A percentile compares a stretch with the other conserved stretches of the same genome.
Evolutionary conservation across 2,797 vertebrate genomes (phyloP).

Genomic region (Cynodonichthys magdalenae): DNA sequence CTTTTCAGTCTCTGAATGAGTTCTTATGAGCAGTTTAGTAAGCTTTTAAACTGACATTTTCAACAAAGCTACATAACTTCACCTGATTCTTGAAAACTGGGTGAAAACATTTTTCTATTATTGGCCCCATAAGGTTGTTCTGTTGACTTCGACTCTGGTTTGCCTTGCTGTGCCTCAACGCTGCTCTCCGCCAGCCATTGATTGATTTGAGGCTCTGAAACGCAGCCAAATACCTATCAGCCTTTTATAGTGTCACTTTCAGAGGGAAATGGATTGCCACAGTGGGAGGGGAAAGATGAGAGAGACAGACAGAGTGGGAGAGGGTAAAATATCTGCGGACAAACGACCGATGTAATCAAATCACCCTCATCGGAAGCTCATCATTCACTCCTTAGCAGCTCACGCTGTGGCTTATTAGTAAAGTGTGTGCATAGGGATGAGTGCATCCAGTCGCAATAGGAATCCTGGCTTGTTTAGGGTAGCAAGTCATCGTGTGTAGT

Average conservation of each 20-base stretch:
- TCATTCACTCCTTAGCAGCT: conserved; percentile 58
- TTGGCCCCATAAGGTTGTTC: conserved; percentile 7
- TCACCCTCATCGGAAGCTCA: conserved; percentile 62
- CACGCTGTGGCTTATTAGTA: conserved; percentile 42
- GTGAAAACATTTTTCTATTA: not conserved
- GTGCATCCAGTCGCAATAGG: conserved; percentile 28
- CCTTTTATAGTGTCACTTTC: conserved; percentile 74
- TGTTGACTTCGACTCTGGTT: conserved; percentile 39
- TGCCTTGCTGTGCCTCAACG: conserved; percentile 22
- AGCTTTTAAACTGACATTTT: conserved; percentile 9
- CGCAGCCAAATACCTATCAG: conserved; percentile 66
- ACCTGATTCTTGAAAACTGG: not conserved
- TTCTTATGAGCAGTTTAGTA: conserved; percentile 3
- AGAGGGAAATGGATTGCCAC: conserved; percentile 62
- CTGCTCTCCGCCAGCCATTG: conserved; percentile 53
- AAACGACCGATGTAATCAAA: conserved; percentile 64
- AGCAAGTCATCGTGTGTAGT: conserved; percentile 7
- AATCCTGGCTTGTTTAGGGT: conserved; percentile 14
- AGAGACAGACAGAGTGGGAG: conserved; percentile 27
- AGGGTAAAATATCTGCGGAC: conserved; percentile 59
- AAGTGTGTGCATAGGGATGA: conserved; percentile 10
- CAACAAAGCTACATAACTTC: conserved; percentile 1
- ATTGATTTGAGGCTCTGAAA: conserved; percentile 63
- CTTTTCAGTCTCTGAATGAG: conserved; percentile 6
- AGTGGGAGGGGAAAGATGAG: conserved; percentile 29